These are phyloP conservation scores for Macroramphosus scolopax DNA, from an alignment of 2,797 vertebrate genomes.

Conservation along the genomic window DNA sequence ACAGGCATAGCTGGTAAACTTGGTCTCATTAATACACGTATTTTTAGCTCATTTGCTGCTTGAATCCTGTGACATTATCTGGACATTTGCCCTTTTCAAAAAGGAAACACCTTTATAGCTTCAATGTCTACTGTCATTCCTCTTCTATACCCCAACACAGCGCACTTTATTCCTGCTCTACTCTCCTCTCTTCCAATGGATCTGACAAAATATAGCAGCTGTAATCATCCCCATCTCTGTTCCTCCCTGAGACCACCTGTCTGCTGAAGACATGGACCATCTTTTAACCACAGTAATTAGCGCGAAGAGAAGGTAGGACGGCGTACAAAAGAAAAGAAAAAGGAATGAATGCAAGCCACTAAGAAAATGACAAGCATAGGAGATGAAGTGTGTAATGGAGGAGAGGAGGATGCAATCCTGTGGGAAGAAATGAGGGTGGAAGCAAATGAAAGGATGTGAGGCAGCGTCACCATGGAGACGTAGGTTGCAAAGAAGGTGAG, in stretches of 20 bases:
- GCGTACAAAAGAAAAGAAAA: too few relatives aligned
- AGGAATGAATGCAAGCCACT: constrained; percentile 33
- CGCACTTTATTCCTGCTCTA: constrained; percentile 10
- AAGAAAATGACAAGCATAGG: constrained; percentile 25
- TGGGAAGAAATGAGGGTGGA: constrained; percentile 40
- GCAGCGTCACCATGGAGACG: constrained; percentile 69
- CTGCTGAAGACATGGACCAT: constrained; percentile 38
- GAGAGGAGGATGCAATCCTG: constrained; percentile 34
- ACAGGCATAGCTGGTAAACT: constrained; percentile 1
- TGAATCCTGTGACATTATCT: constrained; percentile 33
- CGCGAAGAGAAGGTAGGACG: too few relatives aligned
- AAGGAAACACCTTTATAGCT: too few relatives aligned
- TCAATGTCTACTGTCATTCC: constrained; percentile 21
- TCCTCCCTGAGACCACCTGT: constrained; percentile 40
- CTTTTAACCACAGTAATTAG: too few relatives aligned
- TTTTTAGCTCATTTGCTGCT: constrained; percentile 15
- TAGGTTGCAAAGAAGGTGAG: constrained; percentile 58
- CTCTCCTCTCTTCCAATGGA: constrained; percentile 44
- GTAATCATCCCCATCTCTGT: too few relatives aligned
- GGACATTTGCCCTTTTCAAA: constrained; percentile 57
- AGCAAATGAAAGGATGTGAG: constrained; percentile 51
- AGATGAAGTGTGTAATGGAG: constrained; percentile 30
- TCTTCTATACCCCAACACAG: constrained; percentile 5
- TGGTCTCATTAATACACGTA: constrained; percentile 49
- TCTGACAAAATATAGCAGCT: constrained; percentile 29